A percentile compares a stretch with the other conserved stretches of the same genome.
Conservation (phyloP, 2,797 vertebrate species). For the Kryptopterus vitreolus region DNA sequence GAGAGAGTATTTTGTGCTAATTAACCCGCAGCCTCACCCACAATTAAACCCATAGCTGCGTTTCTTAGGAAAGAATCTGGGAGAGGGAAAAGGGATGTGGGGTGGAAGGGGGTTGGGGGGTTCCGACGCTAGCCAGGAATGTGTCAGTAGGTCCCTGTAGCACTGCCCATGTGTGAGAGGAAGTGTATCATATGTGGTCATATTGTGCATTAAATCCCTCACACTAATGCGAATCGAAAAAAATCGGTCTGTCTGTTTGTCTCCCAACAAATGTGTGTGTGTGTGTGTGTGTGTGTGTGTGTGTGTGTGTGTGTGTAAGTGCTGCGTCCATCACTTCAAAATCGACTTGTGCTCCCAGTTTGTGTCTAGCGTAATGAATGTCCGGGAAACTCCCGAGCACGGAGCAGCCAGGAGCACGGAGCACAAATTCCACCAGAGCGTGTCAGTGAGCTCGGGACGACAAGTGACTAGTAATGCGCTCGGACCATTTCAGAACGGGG, state of each 20-base stretch:
- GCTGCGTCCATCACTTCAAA: slow-evolving; percentile 59
- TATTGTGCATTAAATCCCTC: not conserved
- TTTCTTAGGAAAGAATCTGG: slow-evolving; percentile 76
- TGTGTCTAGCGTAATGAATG: slow-evolving; percentile 74
- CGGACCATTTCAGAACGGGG: slow-evolving; percentile 20
- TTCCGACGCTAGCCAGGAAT: slow-evolving; percentile 73
- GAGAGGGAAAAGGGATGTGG: slow-evolving; percentile 30
- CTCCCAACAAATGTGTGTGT: not conserved
- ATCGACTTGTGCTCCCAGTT: slow-evolving; percentile 56
- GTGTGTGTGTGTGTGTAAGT: not conserved
- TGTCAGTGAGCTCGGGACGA: slow-evolving; percentile 21
- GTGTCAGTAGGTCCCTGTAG: slow-evolving; percentile 76
- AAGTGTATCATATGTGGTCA: slow-evolving; percentile 13
- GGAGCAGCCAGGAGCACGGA: slow-evolving; percentile 63
- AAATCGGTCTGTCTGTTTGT: not conserved
- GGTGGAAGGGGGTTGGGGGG: slow-evolving; percentile 46
- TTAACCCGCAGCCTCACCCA: slow-evolving; percentile 77
- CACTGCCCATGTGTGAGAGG: slow-evolving; percentile 56
- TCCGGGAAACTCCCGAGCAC: slow-evolving; percentile 73
- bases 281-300: slow-evolving; percentile 1
- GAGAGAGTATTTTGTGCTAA: slow-evolving; percentile 67
- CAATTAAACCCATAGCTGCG: slow-evolving; percentile 73
- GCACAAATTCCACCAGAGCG: slow-evolving; percentile 61
- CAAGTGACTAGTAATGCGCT: slow-evolving; percentile 31
- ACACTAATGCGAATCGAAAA: slow-evolving; percentile 12